Evolutionary conservation across 1,140 invertebrate species (phyloP), one percentile per base, ranked within the genome.

Genomic region (Hycleus cichorii): DNA sequence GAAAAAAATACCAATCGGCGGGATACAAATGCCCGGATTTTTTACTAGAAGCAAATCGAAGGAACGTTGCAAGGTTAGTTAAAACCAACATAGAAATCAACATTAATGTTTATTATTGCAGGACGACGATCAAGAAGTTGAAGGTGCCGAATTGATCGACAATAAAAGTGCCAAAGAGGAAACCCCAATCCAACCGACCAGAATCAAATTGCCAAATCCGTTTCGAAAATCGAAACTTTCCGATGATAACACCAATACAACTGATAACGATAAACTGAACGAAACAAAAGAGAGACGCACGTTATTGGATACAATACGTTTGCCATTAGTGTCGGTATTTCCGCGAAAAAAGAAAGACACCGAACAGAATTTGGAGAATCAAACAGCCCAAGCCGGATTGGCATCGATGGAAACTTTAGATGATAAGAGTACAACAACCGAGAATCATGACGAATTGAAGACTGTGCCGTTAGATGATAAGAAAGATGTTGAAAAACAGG

Each of bases 21-120:
- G 86, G 9, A 88, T 90, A 47, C 88, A 89, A 76, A 85, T 90
- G 81, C 88, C 87, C 4, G 87, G 87, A 27, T 86, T 85, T 72
- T 88, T 90, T 66, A 89, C 86, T 54, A 82, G 84, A 59, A 87
- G 83, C 62, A 85, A 85, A 67, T 87, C 86, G 62, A 87, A 85
- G 68, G 84, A 86, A 71, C 81, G 80, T 44, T 81, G 78, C 74
- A 81, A 80, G 74, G 79, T 81, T 32, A 32, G 2, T 45, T 8
- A 26, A 24, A 12, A 47, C 12, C 12, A 25, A 55, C 39, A 43
- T n/a, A 9, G 2, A 9, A 5, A 32, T 32, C 0, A 32, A 32
- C 26, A 32, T 38, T 40, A 2, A 27, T 60, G 58, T 61, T 32
- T 47, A 44, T 62, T 18, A 18, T 18, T 18, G 4, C 25, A 67